Base-by-base conservation (phyloP, 2,888 invertebrate species). In the Cosmopolites sordidus region DNA sequence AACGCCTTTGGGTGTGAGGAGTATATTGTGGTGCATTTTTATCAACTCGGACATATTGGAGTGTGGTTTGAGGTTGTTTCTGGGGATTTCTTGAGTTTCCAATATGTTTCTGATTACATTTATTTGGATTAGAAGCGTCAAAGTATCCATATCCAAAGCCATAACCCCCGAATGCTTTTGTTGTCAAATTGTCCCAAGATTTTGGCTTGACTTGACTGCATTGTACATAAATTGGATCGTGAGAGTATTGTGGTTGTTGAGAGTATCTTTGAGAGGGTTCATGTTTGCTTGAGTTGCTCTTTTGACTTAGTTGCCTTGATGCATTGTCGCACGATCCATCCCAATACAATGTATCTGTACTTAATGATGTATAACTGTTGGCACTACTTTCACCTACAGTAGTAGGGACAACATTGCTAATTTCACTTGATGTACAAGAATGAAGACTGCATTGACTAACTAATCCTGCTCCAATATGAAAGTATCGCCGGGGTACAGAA, bases 141-240 rank as follows among this genome's bases (percentile, higher is more conserved):
- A 89, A 74, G 65, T 89, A 91, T 5, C 90, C 91, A 65, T 90
- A 92, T 61, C 91, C 91, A 64, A 89, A 91, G 2, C 90, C 89
- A 61, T 92, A 91, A 0, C 90, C 91, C 0, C 90, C 89, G 60
- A 89, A 86, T 0, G 87, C 86, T 74, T 90, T 91, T 1, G 89
- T 89, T 0, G 91, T 87, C 48, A 92, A 75, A 73, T 92, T 92
- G 69, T 92, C 92, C 91, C 92, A 92, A 0, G 91, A 92, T 70
- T 92, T 92, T 0, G 92, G 92, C 67, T 92, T 92, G 1, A 71
- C 72, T 44, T 63, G 62, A 38, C 58, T 60, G 61, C 78, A 80
- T 53, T 78, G 78, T 3, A 70, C 68, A 57, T 62, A 79, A 66
- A 68, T 76, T 65, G 66, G 76, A 66, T 71, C 78, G 69, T 47